Evolutionary conservation across 1,140 invertebrate species (phyloP).

Genomic region (Holcopasites calliopsidis): DNA sequence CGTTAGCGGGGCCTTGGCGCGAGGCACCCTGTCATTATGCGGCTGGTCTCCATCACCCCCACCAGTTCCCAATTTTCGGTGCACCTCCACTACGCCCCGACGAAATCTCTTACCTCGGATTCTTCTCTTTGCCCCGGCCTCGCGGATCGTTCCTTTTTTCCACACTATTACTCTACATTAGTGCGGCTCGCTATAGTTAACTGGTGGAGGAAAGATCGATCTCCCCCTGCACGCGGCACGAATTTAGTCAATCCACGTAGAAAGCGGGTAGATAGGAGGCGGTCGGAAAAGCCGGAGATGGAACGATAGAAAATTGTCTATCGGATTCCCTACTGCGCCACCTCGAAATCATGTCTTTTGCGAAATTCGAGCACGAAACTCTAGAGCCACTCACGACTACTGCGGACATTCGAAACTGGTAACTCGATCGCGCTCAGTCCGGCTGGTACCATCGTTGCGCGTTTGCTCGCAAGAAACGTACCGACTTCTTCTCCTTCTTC

Average conservation of each 20-base stretch:
- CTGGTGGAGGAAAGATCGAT: neutral
- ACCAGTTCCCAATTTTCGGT: conserved; percentile 68
- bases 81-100: conserved; percentile 52
- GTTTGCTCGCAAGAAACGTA: conserved; percentile 30
- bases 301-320: neutral
- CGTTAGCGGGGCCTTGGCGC: conserved; percentile 75
- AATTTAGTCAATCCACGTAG: neutral
- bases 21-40: conserved; percentile 77
- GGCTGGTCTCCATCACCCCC: conserved; percentile 72
- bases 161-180: conserved; percentile 27
- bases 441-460: conserved; percentile 34
- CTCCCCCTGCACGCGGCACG: neutral
- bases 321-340: conserved; percentile 10
- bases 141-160: conserved; percentile 11
- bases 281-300: neutral
- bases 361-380: conserved; percentile 58
- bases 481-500: conserved; percentile 20
- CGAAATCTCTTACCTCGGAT: conserved; percentile 51
- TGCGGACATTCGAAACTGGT: conserved; percentile 61
- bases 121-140: conserved; percentile 32
- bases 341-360: conserved; percentile 52
- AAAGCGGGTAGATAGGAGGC: neutral
- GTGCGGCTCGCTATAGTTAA: conserved; percentile 7
- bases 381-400: conserved; percentile 56
- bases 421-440: conserved; percentile 55